A percentile compares a stretch with the other conserved stretches of the same genome.
These are phyloP conservation scores for Ornithoptera alexandrae DNA, from an alignment of 2,888 invertebrate genomes.

Conservation along the genomic window DNA sequence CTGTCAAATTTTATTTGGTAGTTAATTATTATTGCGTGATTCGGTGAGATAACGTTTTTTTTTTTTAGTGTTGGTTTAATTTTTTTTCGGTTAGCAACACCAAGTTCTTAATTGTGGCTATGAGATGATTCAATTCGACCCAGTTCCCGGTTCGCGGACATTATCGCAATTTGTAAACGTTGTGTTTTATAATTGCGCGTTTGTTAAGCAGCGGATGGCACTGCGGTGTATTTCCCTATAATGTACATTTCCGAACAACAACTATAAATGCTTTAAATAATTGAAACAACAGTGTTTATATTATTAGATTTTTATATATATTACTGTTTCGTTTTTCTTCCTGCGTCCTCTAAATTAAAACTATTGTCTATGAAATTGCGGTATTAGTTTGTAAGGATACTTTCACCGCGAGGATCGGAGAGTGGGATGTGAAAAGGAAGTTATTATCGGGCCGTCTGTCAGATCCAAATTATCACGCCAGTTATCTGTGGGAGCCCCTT, in stretches of 20 bases:
- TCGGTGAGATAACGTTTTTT: slow-evolving; percentile 39
- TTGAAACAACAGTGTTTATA: too few species aligned
- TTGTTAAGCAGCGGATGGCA: slow-evolving; percentile 15
- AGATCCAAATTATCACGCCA: slow-evolving; percentile 71
- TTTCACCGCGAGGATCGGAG: slow-evolving; percentile 54
- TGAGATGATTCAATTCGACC: slow-evolving; percentile 61
- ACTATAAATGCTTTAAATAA: too few species aligned
- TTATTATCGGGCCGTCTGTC: slow-evolving; percentile 64
- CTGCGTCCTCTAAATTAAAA: too few species aligned
- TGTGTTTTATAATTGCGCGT: slow-evolving; percentile 55
- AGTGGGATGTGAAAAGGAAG: slow-evolving; percentile 58
- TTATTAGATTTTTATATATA: too few species aligned
- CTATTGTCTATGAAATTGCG: too few species aligned
- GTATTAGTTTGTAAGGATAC: slow-evolving; percentile 31
- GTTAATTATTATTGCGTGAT: slow-evolving; percentile 29
- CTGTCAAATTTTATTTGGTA: slow-evolving; percentile 32
- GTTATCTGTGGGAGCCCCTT: slow-evolving; percentile 66
- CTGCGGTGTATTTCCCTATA: too few species aligned
- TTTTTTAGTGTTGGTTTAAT: slow-evolving; percentile 41
- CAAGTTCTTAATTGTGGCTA: slow-evolving; percentile 47
- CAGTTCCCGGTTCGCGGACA: slow-evolving; percentile 45
- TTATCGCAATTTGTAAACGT: slow-evolving; percentile 60
- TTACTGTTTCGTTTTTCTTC: too few species aligned
- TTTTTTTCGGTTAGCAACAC: slow-evolving; percentile 38
- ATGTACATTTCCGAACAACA: too few species aligned